Evolutionary conservation across 1,140 invertebrate genomes (phyloP).

Genomic region (Tetragnatha versicolor): DNA sequence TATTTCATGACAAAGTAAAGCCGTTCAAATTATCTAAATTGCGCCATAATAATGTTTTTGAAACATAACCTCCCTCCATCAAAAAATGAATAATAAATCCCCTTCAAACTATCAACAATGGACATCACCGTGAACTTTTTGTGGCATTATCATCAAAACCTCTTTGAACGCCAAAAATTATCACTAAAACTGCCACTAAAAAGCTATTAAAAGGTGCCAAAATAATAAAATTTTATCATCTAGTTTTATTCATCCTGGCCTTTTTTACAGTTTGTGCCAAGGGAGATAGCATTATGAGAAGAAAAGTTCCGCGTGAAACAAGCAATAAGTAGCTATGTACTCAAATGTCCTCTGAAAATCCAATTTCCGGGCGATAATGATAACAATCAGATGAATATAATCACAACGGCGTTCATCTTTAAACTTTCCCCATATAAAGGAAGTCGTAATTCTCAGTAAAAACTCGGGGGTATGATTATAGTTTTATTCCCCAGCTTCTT

Average conservation of each 20-base stretch:
- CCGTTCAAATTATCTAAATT: no score
- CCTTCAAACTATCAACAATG: neutral
- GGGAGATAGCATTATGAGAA: neutral
- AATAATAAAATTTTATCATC: slow-evolving; percentile 25
- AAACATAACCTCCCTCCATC: no score
- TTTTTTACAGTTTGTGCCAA: slow-evolving; percentile 7
- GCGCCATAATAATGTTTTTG: no score
- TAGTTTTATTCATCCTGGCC: slow-evolving; percentile 9
- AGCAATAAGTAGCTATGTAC: slow-evolving; percentile 26
- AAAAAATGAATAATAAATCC: slow-evolving; percentile 4
- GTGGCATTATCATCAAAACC: slow-evolving; percentile 3
- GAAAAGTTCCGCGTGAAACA: slow-evolving; percentile 11
- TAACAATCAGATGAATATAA: slow-evolving; percentile 35
- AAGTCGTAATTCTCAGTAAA: slow-evolving; percentile 44
- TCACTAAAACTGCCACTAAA: slow-evolving; percentile 18
- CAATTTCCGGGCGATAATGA: slow-evolving; percentile 35
- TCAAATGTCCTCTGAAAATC: slow-evolving; percentile 30
- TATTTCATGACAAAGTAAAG: no score
- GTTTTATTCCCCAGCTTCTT: slow-evolving; percentile 6
- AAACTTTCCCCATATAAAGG: slow-evolving; percentile 31
- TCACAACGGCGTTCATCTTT: slow-evolving; percentile 37
- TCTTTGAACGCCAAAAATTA: slow-evolving; percentile 2
- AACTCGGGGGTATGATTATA: slow-evolving; percentile 16
- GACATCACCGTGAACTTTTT: neutral
- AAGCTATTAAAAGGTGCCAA: slow-evolving; percentile 14